Percentiles rank a stretch among this genome's conserved stretches.
Evolutionary conservation across 2,888 invertebrate species (phyloP).

Genomic region (Parnassius mnemosyne): DNA sequence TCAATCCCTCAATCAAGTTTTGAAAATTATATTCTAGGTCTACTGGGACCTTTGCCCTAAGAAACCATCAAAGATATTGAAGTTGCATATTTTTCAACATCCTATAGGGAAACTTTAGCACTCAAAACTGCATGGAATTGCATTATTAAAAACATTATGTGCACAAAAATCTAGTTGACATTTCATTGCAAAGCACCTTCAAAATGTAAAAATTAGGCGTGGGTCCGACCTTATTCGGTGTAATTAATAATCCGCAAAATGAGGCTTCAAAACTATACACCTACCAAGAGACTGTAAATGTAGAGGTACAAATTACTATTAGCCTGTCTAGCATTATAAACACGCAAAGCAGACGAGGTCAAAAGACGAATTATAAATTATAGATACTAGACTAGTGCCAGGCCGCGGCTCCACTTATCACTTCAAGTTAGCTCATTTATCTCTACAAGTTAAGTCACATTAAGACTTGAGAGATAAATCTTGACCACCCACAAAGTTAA

Average conservation of each 20-base stretch:
- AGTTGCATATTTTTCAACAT: too few species aligned
- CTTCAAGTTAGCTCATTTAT: constrained; percentile 9
- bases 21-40: too few species aligned
- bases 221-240: constrained; percentile 9
- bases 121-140: too few species aligned
- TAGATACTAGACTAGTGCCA: constrained; percentile 18
- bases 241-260: constrained; percentile 14
- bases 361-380: constrained; percentile 30
- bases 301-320: constrained; percentile 17
- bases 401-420: constrained; percentile 17
- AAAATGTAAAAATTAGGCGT: not conserved
- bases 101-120: too few species aligned
- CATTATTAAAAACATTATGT: too few species aligned
- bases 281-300: constrained; percentile 4
- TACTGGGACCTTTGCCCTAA: too few species aligned
- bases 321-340: constrained; percentile 15
- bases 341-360: constrained; percentile 37
- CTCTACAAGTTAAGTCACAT: constrained; percentile 12
- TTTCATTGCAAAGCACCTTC: too few species aligned
- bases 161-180: too few species aligned
- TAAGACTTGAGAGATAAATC: not conserved
- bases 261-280: constrained; percentile 21
- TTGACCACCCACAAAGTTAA: constrained; percentile 11
- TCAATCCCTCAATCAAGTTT: too few species aligned
- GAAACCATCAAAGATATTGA: too few species aligned